Conservation (phyloP, 1,140 invertebrate genomes). For the Heterodera schachtii region DNA sequence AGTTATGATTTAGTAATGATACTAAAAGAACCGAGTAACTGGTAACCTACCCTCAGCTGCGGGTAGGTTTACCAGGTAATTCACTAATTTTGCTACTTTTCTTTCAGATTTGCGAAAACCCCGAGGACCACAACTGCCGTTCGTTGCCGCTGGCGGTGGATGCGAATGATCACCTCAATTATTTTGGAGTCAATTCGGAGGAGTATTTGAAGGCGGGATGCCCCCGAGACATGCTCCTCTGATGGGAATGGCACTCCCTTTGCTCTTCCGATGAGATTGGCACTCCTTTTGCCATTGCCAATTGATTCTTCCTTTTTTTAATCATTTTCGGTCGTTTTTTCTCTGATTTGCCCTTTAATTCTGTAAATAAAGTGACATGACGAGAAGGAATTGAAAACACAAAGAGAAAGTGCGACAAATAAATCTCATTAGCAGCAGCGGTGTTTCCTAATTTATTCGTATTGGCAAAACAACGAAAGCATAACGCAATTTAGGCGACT, state of each 20-base stretch:
- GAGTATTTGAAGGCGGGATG: slow-evolving; percentile 58
- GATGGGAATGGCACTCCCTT: slow-evolving; percentile 7
- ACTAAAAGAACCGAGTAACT: too few relatives aligned
- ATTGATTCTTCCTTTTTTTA: too few relatives aligned
- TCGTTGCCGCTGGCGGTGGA: slow-evolving; percentile 62
- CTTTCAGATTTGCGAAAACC: slow-evolving; percentile 55
- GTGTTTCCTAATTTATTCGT: too few relatives aligned
- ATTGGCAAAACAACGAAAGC: neutral
- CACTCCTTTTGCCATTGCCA: too few relatives aligned
- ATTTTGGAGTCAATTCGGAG: slow-evolving; percentile 58
- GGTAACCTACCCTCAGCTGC: too few relatives aligned
- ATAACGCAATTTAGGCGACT: neutral
- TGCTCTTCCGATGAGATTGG: neutral
- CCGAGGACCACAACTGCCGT: slow-evolving; percentile 62
- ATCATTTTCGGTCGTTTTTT: too few relatives aligned
- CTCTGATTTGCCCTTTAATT: neutral
- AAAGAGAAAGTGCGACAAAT: too few relatives aligned
- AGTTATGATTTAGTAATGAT: too few relatives aligned
- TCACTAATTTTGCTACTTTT: neutral
- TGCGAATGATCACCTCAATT: slow-evolving; percentile 57
- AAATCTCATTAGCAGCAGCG: too few relatives aligned
- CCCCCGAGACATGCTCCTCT: slow-evolving; percentile 48
- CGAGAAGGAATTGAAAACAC: too few relatives aligned
- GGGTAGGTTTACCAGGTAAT: too few relatives aligned
- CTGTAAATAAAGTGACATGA: neutral